These are phyloP conservation scores for Phataginus tetradactyla DNA, from an alignment of 2,797 vertebrate genomes.

Conservation along the genomic window DNA sequence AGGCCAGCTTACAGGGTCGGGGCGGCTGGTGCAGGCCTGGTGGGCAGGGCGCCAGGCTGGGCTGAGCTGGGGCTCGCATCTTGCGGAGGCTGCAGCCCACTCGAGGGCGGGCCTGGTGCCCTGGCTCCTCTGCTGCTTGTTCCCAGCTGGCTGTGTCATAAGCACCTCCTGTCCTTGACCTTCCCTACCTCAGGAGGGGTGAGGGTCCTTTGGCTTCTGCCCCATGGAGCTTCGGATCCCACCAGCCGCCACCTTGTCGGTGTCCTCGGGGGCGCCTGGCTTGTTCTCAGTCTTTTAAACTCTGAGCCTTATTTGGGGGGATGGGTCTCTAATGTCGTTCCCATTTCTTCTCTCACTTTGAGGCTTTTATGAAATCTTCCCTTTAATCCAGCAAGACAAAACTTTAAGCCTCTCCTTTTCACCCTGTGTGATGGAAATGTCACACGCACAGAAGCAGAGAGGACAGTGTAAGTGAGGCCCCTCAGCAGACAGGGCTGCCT, in stretches of 20 bases:
- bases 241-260: background rate
- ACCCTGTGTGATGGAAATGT: background rate
- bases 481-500: rapidly evolving
- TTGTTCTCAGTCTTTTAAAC: background rate
- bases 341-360: background rate
- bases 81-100: background rate
- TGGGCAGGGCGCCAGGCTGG: background rate
- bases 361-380: background rate
- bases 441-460: background rate
- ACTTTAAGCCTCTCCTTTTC: background rate
- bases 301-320: background rate
- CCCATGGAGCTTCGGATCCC: rapidly evolving
- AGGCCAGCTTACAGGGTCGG: rapidly evolving
- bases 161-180: rapidly evolving
- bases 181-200: rapidly evolving
- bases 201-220: background rate
- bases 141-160: rapidly evolving
- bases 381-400: background rate
- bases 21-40: background rate
- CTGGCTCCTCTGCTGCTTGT: rapidly evolving
- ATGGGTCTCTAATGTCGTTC: rapidly evolving
- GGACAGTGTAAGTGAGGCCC: rapidly evolving
- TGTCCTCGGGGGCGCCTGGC: background rate
- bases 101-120: rapidly evolving
- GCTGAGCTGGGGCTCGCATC: rapidly evolving